phyloP scores from a whole-genome alignment of 2,797 vertebrate species.

The Gymnothorax javanicus region DNA sequence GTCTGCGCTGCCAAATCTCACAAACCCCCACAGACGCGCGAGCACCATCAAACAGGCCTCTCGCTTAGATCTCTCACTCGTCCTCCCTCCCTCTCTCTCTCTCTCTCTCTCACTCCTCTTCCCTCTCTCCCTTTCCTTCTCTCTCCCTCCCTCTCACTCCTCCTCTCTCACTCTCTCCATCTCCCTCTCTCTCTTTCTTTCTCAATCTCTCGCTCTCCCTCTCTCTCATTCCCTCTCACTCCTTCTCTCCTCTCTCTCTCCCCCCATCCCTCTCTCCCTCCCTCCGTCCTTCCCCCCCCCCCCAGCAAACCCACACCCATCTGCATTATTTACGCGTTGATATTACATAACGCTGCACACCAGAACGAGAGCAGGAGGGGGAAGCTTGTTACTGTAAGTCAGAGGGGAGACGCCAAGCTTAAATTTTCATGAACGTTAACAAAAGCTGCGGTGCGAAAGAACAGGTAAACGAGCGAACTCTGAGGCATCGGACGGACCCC shows the following conservation, averaged over 20 bases:
- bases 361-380: not conserved
- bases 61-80: not conserved
- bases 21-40: not conserved
- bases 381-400: not conserved
- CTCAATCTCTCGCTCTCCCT: no score
- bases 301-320: not conserved
- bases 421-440: not conserved
- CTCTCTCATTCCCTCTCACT: not conserved
- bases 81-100: not conserved
- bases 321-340: not conserved
- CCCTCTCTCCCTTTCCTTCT: not conserved
- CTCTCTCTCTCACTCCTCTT: no score
- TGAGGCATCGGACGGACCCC: not conserved
- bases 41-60: not conserved
- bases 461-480: not conserved
- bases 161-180: not conserved
- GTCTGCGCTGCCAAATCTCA: not conserved
- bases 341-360: not conserved
- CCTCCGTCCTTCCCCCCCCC: not conserved
- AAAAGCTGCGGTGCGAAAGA: not conserved
- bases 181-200: not conserved
- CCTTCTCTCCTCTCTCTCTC: no score
- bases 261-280: not conserved
- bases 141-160: not conserved
- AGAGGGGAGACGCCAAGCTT: not conserved